phyloP scores from a whole-genome alignment of 2,113 vertebrate genomes.

The Festucalex cinctus region DNA sequence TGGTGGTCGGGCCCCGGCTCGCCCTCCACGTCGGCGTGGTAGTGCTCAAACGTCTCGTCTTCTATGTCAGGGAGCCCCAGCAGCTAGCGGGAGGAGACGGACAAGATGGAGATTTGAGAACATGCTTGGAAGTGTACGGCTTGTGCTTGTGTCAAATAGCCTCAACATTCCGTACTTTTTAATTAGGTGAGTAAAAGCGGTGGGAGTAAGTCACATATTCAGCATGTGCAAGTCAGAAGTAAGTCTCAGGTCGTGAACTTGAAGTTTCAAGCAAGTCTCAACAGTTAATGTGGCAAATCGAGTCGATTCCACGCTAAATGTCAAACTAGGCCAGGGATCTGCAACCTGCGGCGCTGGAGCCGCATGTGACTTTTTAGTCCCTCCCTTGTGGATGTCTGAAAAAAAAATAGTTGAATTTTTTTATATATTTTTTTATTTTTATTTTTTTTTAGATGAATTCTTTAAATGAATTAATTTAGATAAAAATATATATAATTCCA shows the following conservation, averaged over 20 bases:
- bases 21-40: conserved; percentile 96
- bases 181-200: neutral
- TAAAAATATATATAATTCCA: no score
- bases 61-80: conserved; percentile 95
- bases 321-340: no score
- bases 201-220: neutral
- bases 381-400: no score
- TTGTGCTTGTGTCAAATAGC: neutral
- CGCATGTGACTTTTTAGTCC: no score
- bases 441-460: no score
- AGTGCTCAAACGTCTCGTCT: conserved; percentile 93
- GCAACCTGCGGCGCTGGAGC: no score
- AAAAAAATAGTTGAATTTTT: no score
- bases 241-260: neutral
- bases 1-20: conserved; percentile 96
- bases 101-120: conserved; percentile 9
- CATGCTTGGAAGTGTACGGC: neutral
- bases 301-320: no score
- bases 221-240: neutral
- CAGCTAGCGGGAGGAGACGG: conserved; percentile 68
- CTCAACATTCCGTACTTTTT: neutral
- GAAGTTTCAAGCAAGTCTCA: neutral
- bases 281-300: neutral
- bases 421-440: no score
- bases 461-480: no score